Percentiles rank a stretch among this genome's conserved stretches.
These are phyloP conservation scores for Chironomus tepperi DNA, from an alignment of 1,140 invertebrate species.

Conservation along the genomic window DNA sequence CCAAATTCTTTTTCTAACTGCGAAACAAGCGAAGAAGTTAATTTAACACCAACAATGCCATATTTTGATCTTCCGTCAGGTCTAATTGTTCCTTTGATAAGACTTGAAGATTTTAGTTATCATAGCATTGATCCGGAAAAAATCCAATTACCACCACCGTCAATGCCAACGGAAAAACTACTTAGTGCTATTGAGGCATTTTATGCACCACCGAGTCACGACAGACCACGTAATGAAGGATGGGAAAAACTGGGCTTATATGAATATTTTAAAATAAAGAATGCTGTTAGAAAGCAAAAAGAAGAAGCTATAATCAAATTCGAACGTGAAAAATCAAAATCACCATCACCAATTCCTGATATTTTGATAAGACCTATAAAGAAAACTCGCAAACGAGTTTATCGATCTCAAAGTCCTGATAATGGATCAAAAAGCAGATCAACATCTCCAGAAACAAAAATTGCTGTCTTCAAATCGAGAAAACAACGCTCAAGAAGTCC, in stretches of 20 bases:
- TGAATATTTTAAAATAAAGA: slow-evolving; percentile 96
- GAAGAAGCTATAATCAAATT: slow-evolving; percentile 72
- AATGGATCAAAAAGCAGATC: slow-evolving; percentile 39
- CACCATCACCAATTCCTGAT: slow-evolving; percentile 63
- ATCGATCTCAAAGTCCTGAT: slow-evolving; percentile 31
- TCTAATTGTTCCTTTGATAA: slow-evolving; percentile 85
- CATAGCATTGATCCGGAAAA: slow-evolving; percentile 80
- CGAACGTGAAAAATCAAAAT: slow-evolving; percentile 57
- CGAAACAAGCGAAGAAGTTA: neutral
- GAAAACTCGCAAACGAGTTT: slow-evolving; percentile 35
- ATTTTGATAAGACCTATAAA: slow-evolving; percentile 62
- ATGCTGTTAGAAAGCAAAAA: slow-evolving; percentile 78
- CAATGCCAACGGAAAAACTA: slow-evolving; percentile 84
- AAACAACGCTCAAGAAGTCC: slow-evolving; percentile 29
- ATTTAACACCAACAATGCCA: slow-evolving; percentile 80
- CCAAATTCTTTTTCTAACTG: slow-evolving; percentile 35
- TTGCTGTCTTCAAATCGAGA: slow-evolving; percentile 37
- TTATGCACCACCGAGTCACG: slow-evolving; percentile 86
- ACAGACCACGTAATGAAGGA: slow-evolving; percentile 90
- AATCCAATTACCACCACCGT: slow-evolving; percentile 85
- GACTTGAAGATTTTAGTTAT: slow-evolving; percentile 85
- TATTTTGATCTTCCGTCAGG: slow-evolving; percentile 96
- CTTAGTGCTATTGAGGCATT: slow-evolving; percentile 91
- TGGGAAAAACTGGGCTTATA: slow-evolving; percentile 96
- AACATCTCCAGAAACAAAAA: slow-evolving; percentile 47